Evolutionary conservation across 1,140 invertebrate genomes (phyloP), one percentile per base, ranked within the genome.

Genomic region (Wasmannia auropunctata): DNA sequence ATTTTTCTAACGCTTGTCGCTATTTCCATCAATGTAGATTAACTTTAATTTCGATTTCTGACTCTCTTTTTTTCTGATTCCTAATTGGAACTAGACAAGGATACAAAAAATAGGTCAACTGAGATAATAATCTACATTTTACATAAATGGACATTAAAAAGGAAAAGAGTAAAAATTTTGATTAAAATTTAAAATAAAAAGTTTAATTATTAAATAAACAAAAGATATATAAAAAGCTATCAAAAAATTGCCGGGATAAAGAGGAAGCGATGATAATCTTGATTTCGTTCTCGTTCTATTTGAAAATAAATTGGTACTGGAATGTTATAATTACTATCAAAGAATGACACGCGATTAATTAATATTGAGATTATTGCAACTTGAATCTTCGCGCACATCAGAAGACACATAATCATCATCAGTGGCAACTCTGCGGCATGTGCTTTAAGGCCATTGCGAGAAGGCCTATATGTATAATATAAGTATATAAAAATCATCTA

Each of bases 381-480:
- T 97, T 97, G 0, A 97, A 97, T 93, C 93, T 97, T 14, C 94
- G 97, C 70, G 97, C 97, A 0, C 97, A 97, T 94, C 97, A 97
- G 91, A 96, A 97, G 77, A 96, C 97, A 2, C 95, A 96, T 84
- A 96, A 96, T 37, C 97, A 97, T 92, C 97, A 97, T 93, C 92
- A 96, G 40, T 97, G 97, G 97, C 93, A 96, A 96, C 95, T 96
- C 14, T 97, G 97, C 89, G 91, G 95, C 1, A 95, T 96, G 69
- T 97, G 97, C 88, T 96, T 96, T 56, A 97, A 97, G 90, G 96
- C 97, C n/a, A n/a, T n/a, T n/a, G n/a, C n/a, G n/a, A n/a, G n/a
- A n/a, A n/a, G n/a, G n/a, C n/a, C n/a, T n/a, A n/a, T n/a, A n/a
- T n/a, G n/a, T n/a, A n/a, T n/a, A n/a, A n/a, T n/a, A n/a, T n/a